phyloP scores from a whole-genome alignment of 2,113 vertebrate genomes.

The Malurus alboscapulatus region DNA sequence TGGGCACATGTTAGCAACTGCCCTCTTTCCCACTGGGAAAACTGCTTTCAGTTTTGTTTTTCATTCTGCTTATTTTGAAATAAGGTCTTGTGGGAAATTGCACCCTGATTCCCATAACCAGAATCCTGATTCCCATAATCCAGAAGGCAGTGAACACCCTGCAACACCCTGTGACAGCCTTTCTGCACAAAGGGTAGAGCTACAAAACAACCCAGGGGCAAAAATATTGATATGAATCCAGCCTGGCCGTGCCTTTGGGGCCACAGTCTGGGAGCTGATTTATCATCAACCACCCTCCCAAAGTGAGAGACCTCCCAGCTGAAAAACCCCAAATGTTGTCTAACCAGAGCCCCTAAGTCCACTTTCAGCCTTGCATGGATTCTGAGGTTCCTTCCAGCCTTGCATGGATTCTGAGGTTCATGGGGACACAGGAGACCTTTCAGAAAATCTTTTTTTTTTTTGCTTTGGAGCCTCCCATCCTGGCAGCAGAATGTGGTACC shows the following conservation, averaged over 20 bases:
- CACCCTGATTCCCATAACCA: neutral
- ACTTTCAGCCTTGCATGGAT: neutral
- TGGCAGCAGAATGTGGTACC: neutral
- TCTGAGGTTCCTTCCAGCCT: neutral
- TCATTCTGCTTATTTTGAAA: neutral
- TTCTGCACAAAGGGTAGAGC: neutral
- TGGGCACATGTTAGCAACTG: neutral
- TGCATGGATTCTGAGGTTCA: neutral
- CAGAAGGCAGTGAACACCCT: neutral
- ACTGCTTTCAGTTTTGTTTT: neutral
- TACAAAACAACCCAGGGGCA: neutral
- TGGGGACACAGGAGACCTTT: neutral
- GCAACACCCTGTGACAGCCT: neutral
- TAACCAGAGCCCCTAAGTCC: neutral
- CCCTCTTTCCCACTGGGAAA: neutral
- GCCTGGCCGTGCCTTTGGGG: neutral
- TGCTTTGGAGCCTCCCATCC: neutral
- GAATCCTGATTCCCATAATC: neutral
- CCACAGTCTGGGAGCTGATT: neutral
- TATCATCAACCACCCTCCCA: neutral
- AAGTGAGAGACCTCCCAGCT: neutral
- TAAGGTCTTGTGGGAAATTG: neutral
- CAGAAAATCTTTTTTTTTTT: neutral
- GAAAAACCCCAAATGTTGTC: neutral
- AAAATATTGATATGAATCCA: neutral